A percentile compares a stretch with the other conserved stretches of the same genome.
Conservation (phyloP, 64 coral and sea anemone genomes). For the Montipora capricornis region DNA sequence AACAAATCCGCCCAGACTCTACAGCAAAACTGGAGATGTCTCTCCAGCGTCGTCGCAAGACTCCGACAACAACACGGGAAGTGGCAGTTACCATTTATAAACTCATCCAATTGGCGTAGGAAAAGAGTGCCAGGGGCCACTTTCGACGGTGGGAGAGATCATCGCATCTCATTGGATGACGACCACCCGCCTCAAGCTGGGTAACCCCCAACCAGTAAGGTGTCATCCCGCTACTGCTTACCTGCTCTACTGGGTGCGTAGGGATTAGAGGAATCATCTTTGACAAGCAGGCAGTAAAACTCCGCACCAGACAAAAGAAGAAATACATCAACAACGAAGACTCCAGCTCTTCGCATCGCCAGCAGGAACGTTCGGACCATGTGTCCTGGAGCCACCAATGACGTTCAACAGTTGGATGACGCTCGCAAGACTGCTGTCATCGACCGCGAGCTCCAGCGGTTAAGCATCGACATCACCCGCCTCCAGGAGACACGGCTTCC, state of each 20-base stretch:
- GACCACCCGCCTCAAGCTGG: neutral
- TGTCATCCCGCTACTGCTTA: neutral
- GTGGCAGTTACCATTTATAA: too few relatives aligned
- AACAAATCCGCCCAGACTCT: too few relatives aligned
- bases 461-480: neutral
- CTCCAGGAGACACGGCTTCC: neutral
- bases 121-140: too few relatives aligned
- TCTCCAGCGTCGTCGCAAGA: too few relatives aligned
- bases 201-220: neutral
- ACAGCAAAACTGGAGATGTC: too few relatives aligned
- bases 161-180: neutral
- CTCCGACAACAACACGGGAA: too few relatives aligned
- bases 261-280: too few relatives aligned
- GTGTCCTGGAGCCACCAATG: neutral
- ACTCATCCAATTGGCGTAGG: too few relatives aligned
- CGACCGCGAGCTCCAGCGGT: neutral
- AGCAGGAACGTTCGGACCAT: neutral
- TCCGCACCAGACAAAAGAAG: neutral
- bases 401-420: neutral
- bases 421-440: neutral
- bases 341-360: neutral
- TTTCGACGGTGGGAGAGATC: neutral
- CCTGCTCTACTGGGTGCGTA: neutral
- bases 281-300: too few relatives aligned
- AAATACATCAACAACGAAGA: neutral